These are phyloP conservation scores for Neelides folsomi DNA, from an alignment of 2,888 invertebrate genomes.

Conservation along the genomic window DNA sequence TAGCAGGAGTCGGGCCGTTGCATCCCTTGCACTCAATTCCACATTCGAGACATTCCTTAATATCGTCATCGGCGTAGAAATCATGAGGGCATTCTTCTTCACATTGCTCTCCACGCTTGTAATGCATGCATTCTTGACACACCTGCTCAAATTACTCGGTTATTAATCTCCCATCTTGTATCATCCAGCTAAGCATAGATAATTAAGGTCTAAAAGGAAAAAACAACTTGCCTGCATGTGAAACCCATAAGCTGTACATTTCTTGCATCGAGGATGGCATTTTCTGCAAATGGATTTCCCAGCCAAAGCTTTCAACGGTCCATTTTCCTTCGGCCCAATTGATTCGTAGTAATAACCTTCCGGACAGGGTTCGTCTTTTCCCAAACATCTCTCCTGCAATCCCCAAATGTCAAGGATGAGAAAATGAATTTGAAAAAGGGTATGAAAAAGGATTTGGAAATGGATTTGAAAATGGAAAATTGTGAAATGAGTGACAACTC, in stretches of 20 bases:
- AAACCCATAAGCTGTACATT: constrained; percentile 77
- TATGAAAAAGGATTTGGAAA: neutral
- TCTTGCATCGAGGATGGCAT: constrained; percentile 78
- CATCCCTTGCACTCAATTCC: constrained; percentile 74
- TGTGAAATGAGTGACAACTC: constrained; percentile 15
- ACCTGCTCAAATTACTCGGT: constrained; percentile 38
- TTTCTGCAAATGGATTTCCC: constrained; percentile 78
- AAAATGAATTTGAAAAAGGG: neutral
- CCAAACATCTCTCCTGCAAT: constrained; percentile 51
- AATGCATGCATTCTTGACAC: constrained; percentile 75
- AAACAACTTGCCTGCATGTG: constrained; percentile 47
- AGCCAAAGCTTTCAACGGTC: constrained; percentile 56
- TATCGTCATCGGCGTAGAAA: constrained; percentile 63
- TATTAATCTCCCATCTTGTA: neutral
- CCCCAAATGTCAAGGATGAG: neutral
- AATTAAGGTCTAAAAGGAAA: constrained; percentile 1
- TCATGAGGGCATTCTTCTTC: constrained; percentile 69
- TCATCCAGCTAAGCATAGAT: neutral
- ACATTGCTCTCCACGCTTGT: constrained; percentile 74
- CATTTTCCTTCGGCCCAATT: constrained; percentile 61
- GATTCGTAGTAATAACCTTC: constrained; percentile 64
- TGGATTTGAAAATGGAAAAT: neutral
- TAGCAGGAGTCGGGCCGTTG: constrained; percentile 56
- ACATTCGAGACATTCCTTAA: constrained; percentile 44
- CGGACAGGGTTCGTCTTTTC: constrained; percentile 69